These are phyloP conservation scores for Hemibagrus wyckioides DNA, from an alignment of 2,113 vertebrate species.

Conservation along the genomic window DNA sequence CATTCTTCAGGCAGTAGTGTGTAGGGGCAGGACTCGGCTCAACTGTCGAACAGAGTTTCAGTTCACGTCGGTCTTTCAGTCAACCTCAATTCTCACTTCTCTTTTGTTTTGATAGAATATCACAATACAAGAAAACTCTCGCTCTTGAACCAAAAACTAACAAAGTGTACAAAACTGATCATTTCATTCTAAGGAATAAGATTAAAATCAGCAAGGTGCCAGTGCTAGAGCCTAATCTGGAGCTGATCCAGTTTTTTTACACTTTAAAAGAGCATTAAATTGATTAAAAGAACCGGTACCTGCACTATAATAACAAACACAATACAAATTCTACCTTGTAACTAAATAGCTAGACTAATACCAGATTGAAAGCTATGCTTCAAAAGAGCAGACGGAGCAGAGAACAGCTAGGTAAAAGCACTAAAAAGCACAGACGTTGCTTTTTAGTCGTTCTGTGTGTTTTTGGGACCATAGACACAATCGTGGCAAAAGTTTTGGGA, in stretches of 20 bases:
- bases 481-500: too few species aligned
- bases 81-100: neutral
- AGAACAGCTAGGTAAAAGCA: neutral
- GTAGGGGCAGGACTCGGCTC: constrained; percentile 66
- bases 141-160: neutral
- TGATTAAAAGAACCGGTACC: neutral
- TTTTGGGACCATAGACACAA: neutral
- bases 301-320: neutral
- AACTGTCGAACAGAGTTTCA: constrained; percentile 65
- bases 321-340: neutral
- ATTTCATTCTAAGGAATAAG: neutral
- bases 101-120: neutral
- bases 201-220: neutral
- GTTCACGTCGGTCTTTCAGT: neutral
- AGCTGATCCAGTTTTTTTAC: neutral
- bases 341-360: neutral
- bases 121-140: neutral
- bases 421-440: too few species aligned
- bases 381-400: neutral
- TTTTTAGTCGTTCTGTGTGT: neutral
- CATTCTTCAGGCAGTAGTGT: constrained; percentile 81
- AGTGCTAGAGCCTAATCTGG: neutral
- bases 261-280: neutral
- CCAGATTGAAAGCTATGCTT: neutral
- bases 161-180: neutral